A percentile compares a stretch with the other conserved stretches of the same genome.
Conservation (phyloP, 2,797 vertebrate genomes). For the Muscicapa comitata region DNA sequence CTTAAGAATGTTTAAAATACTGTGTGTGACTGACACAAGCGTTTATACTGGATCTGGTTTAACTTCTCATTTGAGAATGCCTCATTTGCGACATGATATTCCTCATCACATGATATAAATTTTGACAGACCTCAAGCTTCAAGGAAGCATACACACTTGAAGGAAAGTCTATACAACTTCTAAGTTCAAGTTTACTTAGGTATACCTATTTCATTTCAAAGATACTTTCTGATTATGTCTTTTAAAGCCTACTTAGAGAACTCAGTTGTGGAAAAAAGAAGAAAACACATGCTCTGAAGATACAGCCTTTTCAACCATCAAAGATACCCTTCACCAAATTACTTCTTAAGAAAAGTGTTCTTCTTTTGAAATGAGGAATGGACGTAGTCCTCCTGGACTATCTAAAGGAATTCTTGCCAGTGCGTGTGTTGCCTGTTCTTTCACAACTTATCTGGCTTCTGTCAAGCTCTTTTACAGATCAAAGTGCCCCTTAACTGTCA, state of each 20-base stretch:
- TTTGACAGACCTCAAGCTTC: not conserved
- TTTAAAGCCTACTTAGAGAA: not conserved
- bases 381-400: not conserved
- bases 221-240: not conserved
- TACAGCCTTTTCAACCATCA: not conserved
- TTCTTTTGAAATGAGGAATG: not conserved
- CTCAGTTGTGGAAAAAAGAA: not conserved
- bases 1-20: not conserved
- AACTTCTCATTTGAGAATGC: not conserved
- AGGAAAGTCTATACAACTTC: not conserved
- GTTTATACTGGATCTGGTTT: not conserved
- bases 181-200: not conserved
- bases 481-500: not conserved
- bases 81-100: not conserved
- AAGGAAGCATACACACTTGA: not conserved
- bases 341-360: not conserved
- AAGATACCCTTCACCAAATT: not conserved
- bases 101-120: not conserved
- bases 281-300: not conserved
- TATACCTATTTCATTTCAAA: not conserved
- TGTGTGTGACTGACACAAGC: not conserved
- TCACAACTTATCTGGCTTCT: not conserved
- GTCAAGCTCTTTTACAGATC: not conserved
- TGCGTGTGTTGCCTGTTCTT: not conserved
- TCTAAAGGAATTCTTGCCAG: not conserved